phyloP scores from a whole-genome alignment of 2,113 vertebrate species.

The Epinephelus lanceolatus region DNA sequence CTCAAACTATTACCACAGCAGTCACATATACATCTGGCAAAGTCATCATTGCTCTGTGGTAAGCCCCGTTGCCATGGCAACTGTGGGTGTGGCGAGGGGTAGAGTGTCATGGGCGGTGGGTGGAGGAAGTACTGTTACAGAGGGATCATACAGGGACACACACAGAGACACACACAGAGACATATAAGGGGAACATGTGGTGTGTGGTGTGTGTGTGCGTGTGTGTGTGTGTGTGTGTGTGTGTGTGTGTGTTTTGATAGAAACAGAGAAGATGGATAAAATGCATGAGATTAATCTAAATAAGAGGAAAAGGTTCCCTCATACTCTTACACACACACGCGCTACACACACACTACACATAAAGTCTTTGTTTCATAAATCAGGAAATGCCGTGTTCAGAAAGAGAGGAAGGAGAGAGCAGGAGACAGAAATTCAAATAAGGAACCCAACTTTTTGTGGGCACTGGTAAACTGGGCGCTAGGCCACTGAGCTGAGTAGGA shows the following conservation, averaged over 20 bases:
- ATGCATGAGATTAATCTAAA: conserved; percentile 38
- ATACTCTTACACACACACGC: neutral
- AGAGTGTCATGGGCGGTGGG: conserved; percentile 30
- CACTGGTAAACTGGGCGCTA: conserved; percentile 47
- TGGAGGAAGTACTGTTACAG: conserved; percentile 27
- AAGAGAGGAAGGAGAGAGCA: conserved; percentile 31
- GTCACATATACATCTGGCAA: conserved; percentile 61
- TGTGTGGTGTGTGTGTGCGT: conserved; percentile 19
- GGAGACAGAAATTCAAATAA: conserved; percentile 53
- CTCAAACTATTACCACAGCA: conserved; percentile 59
- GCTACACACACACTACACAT: conserved; percentile 8
- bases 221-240: conserved; percentile 7
- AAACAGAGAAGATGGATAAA: conserved; percentile 22
- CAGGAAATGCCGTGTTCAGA: conserved; percentile 46
- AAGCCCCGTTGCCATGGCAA: conserved; percentile 69
- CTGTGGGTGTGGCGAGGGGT: conserved; percentile 65
- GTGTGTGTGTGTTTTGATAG: neutral
- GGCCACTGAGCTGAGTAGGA: conserved; percentile 63
- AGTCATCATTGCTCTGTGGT: conserved; percentile 66
- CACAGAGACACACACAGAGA: conserved; percentile 25
- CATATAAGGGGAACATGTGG: conserved; percentile 51
- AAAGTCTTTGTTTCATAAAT: conserved; percentile 48
- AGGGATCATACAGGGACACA: conserved; percentile 60
- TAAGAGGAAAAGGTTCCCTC: neutral
- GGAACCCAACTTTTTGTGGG: conserved; percentile 60